Conservation (phyloP, 2,888 invertebrate species). For the Trichogramma evanescens region DNA sequence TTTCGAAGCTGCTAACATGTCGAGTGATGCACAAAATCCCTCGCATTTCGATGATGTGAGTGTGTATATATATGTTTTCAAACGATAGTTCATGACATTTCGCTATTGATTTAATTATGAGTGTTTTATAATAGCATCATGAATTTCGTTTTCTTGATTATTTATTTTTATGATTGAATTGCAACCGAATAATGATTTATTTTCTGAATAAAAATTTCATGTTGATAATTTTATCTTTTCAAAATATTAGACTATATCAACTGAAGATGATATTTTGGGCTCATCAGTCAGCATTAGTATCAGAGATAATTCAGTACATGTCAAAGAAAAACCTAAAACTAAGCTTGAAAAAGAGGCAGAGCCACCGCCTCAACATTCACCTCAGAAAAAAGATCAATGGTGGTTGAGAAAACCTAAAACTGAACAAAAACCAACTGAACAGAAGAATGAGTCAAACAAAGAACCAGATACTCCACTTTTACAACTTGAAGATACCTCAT, state of each 20-base stretch:
- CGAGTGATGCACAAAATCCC: too few species aligned
- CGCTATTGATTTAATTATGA: too few species aligned
- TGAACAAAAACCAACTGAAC: slow-evolving; percentile 25
- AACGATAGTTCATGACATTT: too few species aligned
- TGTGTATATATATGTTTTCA: too few species aligned
- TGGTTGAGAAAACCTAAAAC: slow-evolving; percentile 37
- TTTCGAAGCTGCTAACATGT: too few species aligned
- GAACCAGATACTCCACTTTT: slow-evolving; percentile 23
- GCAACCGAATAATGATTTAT: too few species aligned
- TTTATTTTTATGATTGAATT: too few species aligned
- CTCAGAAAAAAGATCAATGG: slow-evolving; percentile 28
- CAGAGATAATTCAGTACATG: slow-evolving; percentile 35
- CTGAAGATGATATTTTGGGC: slow-evolving; percentile 32
- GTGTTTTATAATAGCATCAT: too few species aligned
- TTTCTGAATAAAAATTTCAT: too few species aligned
- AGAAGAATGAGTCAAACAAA: slow-evolving; percentile 22
- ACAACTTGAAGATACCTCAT: slow-evolving; percentile 37
- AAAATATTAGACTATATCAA: slow-evolving; percentile 14
- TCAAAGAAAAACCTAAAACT: slow-evolving; percentile 32
- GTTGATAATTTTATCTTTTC: neutral
- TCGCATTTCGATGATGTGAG: too few species aligned
- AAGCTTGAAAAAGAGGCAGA: slow-evolving; percentile 11
- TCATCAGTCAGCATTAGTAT: slow-evolving; percentile 38
- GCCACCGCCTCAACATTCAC: neutral
- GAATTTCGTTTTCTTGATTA: too few species aligned